phyloP scores from a whole-genome alignment of 2,888 invertebrate species.

The Unio delphinus region DNA sequence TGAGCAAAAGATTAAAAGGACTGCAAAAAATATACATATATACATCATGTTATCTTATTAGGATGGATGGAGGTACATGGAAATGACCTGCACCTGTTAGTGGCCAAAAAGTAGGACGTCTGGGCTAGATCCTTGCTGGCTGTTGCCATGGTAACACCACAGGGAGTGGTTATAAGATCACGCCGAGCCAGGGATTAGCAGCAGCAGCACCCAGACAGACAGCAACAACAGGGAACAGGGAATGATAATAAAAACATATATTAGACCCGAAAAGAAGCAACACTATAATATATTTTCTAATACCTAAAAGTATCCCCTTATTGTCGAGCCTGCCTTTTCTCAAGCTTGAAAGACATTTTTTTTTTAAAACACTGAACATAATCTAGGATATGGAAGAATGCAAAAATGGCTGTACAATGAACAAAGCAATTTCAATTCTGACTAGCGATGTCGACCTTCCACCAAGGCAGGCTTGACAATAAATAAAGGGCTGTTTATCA shows the following conservation, averaged over 20 bases:
- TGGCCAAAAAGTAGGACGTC: constrained; percentile 98
- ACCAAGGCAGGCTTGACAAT: no score
- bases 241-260: constrained; percentile 15
- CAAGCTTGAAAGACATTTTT: no score
- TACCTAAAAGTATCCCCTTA: no score
- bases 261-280: constrained; percentile 14
- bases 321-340: no score
- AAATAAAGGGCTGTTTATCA: no score
- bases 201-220: constrained; percentile 11
- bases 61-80: constrained; percentile 5
- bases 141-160: constrained; percentile 64
- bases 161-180: constrained; percentile 8
- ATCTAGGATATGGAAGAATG: no score
- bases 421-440: no score
- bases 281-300: no score
- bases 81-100: constrained; percentile 82
- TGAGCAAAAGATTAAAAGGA: background rate
- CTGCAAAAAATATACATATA: background rate
- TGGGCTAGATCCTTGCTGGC: constrained; percentile 97
- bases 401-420: no score
- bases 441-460: no score
- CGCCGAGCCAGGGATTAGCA: constrained; percentile 1
- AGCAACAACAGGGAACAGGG: constrained; percentile 11
- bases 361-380: no score
- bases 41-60: background rate